Percentiles rank a stretch among this genome's conserved stretches.
Evolutionary conservation across 2,888 invertebrate species (phyloP).

Genomic region (Balanococcus diminutus): DNA sequence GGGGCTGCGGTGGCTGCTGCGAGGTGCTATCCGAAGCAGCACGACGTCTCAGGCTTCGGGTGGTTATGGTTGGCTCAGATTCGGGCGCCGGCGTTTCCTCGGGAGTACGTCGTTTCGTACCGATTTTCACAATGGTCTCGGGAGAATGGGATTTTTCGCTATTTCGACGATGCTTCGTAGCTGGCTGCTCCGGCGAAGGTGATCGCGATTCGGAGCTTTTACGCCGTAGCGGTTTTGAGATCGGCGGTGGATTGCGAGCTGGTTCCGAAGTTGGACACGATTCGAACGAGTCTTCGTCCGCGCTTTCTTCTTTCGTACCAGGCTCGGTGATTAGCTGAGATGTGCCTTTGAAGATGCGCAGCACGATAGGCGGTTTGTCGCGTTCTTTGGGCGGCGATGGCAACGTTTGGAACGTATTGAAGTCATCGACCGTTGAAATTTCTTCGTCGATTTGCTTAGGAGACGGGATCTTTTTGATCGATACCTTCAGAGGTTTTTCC

Average conservation of each 20-base stretch:
- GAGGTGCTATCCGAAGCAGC: not conserved
- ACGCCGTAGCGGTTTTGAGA: slow-evolving; percentile 39
- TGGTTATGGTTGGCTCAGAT: slow-evolving; percentile 54
- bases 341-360: slow-evolving; percentile 82
- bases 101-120: slow-evolving; percentile 17
- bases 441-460: slow-evolving; percentile 7
- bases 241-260: not conserved
- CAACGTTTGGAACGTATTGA: slow-evolving; percentile 54
- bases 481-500: slow-evolving; percentile 40
- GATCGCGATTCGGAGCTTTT: not conserved
- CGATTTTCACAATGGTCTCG: not conserved
- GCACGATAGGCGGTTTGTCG: slow-evolving; percentile 80
- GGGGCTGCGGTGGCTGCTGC: not conserved
- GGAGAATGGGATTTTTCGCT: slow-evolving; percentile 40
- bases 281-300: slow-evolving; percentile 24
- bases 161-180: not conserved
- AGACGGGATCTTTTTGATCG: not conserved
- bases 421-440: not conserved
- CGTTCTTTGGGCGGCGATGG: slow-evolving; percentile 57
- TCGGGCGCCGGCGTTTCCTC: not conserved
- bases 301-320: slow-evolving; percentile 53
- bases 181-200: slow-evolving; percentile 19
- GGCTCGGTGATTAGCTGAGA: slow-evolving; percentile 58
- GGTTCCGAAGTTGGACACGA: not conserved
- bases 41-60: slow-evolving; percentile 56